Conservation (phyloP, 2,888 invertebrate genomes). For the Cyclophora punctaria region DNA sequence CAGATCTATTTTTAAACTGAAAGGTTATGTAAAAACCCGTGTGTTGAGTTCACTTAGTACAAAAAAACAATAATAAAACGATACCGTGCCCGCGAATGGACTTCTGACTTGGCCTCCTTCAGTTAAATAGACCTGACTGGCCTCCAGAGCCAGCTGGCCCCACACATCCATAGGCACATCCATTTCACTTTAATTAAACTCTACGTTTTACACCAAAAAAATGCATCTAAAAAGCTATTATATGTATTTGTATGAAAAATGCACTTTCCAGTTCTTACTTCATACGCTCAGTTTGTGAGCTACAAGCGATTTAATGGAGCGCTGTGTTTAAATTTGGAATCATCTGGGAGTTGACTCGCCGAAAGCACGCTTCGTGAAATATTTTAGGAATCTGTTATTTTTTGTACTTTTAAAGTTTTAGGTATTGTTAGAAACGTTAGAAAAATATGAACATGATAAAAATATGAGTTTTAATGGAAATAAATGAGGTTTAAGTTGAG, state of each 20-base stretch:
- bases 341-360: conserved; percentile 52
- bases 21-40: too few relatives aligned
- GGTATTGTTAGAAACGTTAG: too few relatives aligned
- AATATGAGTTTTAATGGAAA: too few relatives aligned
- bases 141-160: conserved; percentile 92
- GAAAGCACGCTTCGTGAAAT: conserved; percentile 31
- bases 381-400: conserved; percentile 37
- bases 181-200: conserved; percentile 53
- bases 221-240: conserved; percentile 25
- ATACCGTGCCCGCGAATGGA: conserved; percentile 90
- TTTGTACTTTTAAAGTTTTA: conserved; percentile 13
- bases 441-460: too few relatives aligned
- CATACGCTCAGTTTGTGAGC: conserved; percentile 47
- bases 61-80: conserved; percentile 11
- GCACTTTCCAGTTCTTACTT: conserved; percentile 40
- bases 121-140: conserved; percentile 87
- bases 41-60: too few relatives aligned
- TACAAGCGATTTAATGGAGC: conserved; percentile 48
- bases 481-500: too few relatives aligned
- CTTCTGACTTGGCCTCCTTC: conserved; percentile 86
- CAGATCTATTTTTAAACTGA: too few relatives aligned
- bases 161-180: conserved; percentile 87
- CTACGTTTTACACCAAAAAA: conserved; percentile 23
- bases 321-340: conserved; percentile 70
- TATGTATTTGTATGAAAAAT: conserved; percentile 24